Evolutionary conservation across 1,140 invertebrate genomes (phyloP).

Genomic region (Caenorhabditis inopinata): DNA sequence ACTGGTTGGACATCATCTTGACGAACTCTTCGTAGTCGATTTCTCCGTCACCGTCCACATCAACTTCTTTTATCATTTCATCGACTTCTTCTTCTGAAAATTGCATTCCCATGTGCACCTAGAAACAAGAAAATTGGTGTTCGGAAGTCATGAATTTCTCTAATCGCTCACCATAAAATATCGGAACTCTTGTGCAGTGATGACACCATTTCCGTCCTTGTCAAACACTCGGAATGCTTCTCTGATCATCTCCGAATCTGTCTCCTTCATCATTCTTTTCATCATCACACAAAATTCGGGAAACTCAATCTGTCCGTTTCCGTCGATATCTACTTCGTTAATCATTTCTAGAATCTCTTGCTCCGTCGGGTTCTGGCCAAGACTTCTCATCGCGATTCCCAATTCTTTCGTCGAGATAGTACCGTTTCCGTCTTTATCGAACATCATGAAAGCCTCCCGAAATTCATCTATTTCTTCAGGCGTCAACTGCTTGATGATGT

Average conservation of each 20-base stretch:
- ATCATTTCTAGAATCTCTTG: slow-evolving; percentile 97
- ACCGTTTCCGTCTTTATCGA: slow-evolving; percentile 97
- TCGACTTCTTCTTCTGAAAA: slow-evolving; percentile 97
- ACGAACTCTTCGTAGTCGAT: slow-evolving; percentile 65
- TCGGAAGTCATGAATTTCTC: not conserved
- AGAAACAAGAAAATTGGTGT: slow-evolving; percentile 86
- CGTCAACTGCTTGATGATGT: slow-evolving; percentile 52
- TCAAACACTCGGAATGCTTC: slow-evolving; percentile 66
- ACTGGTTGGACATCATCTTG: slow-evolving; percentile 19
- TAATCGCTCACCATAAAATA: slow-evolving; percentile 59
- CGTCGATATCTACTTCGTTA: slow-evolving; percentile 91
- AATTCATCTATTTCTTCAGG: slow-evolving; percentile 74
- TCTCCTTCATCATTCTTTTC: slow-evolving; percentile 62
- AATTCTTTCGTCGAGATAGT: slow-evolving; percentile 98
- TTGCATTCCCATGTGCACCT: slow-evolving; percentile 98
- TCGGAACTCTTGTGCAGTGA: slow-evolving; percentile 72
- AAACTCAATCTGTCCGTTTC: slow-evolving; percentile 83
- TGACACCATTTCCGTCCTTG: slow-evolving; percentile 53
- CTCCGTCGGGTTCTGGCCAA: slow-evolving; percentile 98
- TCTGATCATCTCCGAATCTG: slow-evolving; percentile 66
- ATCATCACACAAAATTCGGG: slow-evolving; percentile 63
- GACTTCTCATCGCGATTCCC: slow-evolving; percentile 93
- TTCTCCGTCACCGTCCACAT: slow-evolving; percentile 80
- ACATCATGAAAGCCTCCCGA: slow-evolving; percentile 96
- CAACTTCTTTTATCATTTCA: slow-evolving; percentile 95